Conservation (phyloP, 2,113 vertebrate species). For the Noctilio leporinus region DNA sequence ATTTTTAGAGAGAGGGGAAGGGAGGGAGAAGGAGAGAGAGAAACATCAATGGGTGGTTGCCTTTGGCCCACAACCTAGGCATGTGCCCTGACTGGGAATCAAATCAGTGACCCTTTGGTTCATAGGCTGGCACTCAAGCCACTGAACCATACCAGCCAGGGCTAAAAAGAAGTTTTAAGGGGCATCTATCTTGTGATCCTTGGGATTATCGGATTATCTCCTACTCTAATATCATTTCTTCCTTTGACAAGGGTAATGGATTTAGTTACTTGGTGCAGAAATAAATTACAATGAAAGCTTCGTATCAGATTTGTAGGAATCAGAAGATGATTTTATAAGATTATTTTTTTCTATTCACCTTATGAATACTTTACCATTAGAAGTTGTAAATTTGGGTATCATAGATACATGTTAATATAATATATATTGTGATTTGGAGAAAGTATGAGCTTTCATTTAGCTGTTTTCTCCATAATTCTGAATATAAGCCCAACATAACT, state of each 20-base stretch:
- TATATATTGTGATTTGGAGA: not conserved
- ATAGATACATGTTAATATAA: not conserved
- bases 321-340: not conserved
- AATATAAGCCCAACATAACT: not conserved
- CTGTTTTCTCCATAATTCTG: not conserved
- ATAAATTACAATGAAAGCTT: not conserved
- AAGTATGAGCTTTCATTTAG: not conserved
- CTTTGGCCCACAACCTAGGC: no score
- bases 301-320: not conserved
- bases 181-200: not conserved
- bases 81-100: no score
- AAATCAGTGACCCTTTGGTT: no score
- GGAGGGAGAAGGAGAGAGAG: no score
- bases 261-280: not conserved
- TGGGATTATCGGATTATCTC: not conserved
- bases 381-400: not conserved
- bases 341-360: not conserved
- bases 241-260: not conserved
- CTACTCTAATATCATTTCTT: not conserved
- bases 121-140: no score
- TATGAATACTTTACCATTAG: not conserved
- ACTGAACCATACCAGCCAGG: no score
- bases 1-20: no score
- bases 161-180: not conserved
- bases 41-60: no score